Evolutionary conservation across 2,797 vertebrate genomes (phyloP).

Genomic region (Pseudocheirus occidentalis): DNA sequence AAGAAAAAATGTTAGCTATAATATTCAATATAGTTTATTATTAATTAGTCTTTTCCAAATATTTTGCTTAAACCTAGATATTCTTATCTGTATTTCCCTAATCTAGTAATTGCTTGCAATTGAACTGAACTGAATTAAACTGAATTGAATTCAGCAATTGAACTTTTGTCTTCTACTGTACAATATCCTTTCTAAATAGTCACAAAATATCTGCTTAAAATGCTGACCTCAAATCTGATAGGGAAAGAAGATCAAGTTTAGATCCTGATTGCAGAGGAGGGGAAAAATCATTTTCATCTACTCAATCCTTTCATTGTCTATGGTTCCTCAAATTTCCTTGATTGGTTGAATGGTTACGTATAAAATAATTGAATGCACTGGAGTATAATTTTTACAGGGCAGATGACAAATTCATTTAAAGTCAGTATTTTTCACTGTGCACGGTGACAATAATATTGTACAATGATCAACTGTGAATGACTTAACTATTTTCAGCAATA

Average conservation of each 20-base stretch:
- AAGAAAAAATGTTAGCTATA: background rate
- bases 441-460: too few relatives aligned
- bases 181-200: background rate
- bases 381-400: background rate
- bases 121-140: background rate
- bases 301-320: background rate
- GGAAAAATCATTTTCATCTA: background rate
- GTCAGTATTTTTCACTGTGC: too few relatives aligned
- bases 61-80: background rate
- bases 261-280: background rate
- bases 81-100: background rate
- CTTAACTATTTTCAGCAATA: too few relatives aligned
- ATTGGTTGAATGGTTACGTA: background rate
- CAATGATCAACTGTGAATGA: too few relatives aligned
- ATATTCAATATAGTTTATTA: background rate
- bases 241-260: background rate
- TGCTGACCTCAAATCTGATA: background rate
- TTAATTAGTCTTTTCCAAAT: background rate
- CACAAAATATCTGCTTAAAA: background rate
- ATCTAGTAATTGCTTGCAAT: background rate
- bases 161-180: background rate
- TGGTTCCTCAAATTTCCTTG: background rate
- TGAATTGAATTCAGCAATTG: background rate
- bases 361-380: background rate
- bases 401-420: background rate